Evolutionary conservation across 2,113 vertebrate species (phyloP).

Genomic region (Pavo muticus): DNA sequence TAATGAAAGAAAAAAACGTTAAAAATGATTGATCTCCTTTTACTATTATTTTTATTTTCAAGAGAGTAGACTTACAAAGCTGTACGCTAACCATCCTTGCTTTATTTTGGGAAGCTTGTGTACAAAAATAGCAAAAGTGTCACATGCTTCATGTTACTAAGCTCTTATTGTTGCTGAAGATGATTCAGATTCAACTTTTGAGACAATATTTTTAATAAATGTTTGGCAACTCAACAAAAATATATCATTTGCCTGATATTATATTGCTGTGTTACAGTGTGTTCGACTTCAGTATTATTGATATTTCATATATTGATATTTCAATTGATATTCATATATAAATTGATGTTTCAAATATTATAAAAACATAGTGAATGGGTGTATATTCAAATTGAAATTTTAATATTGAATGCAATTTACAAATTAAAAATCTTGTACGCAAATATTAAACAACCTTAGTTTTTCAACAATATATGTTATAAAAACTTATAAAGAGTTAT

Average conservation of each 20-base stretch:
- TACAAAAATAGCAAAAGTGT: background rate
- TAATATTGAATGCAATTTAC: background rate
- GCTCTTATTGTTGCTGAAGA: background rate
- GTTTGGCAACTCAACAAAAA: background rate
- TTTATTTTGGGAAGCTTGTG: background rate
- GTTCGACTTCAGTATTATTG: background rate
- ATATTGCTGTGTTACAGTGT: background rate
- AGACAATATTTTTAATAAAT: background rate
- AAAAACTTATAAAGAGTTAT: no score
- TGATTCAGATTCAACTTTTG: background rate
- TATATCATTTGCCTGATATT: background rate
- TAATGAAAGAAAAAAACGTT: background rate
- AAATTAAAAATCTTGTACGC: background rate
- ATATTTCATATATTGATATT: background rate
- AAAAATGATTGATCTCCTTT: background rate
- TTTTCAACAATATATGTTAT: background rate
- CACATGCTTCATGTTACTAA: background rate
- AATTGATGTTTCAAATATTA: no score
- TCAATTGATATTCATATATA: no score
- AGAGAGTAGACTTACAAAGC: background rate
- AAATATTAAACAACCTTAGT: background rate
- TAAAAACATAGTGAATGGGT: no score
- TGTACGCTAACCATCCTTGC: fast-evolving
- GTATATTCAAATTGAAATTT: no score
- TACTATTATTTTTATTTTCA: background rate